Evolutionary conservation across 1,140 invertebrate genomes (phyloP).

Genomic region (Atta texana): DNA sequence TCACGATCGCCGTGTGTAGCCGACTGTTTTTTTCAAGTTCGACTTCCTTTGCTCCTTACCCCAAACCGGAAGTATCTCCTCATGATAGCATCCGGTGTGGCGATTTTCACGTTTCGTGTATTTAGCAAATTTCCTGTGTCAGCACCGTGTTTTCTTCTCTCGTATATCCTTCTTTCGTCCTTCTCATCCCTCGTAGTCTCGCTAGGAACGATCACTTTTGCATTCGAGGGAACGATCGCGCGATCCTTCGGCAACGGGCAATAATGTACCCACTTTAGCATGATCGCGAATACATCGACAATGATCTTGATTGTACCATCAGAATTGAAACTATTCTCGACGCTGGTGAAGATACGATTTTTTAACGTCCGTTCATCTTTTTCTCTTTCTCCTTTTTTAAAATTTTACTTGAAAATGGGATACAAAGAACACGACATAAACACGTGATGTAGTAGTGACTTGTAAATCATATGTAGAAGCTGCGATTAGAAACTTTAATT

Average conservation of each 20-base stretch:
- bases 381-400: not conserved
- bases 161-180: conserved; percentile 57
- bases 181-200: conserved; percentile 48
- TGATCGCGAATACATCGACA: conserved; percentile 58
- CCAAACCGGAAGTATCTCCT: conserved; percentile 56
- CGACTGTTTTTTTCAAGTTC: conserved; percentile 29
- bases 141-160: conserved; percentile 15
- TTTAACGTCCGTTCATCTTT: not conserved
- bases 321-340: conserved; percentile 39
- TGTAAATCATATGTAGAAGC: not conserved
- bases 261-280: conserved; percentile 86
- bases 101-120: conserved; percentile 49
- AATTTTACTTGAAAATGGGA: not conserved
- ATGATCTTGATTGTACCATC: conserved; percentile 28
- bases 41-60: conserved; percentile 56
- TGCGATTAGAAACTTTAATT: conserved; percentile 5
- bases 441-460: not conserved
- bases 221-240: conserved; percentile 46
- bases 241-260: conserved; percentile 80
- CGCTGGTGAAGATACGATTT: conserved; percentile 18
- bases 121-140: conserved; percentile 16
- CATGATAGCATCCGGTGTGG: conserved; percentile 56
- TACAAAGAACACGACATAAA: not conserved
- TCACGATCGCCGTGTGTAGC: conserved; percentile 35
- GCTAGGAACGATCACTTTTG: conserved; percentile 48